Evolutionary conservation across 2,797 vertebrate genomes (phyloP).

Genomic region (Gymnocypris eckloni): DNA sequence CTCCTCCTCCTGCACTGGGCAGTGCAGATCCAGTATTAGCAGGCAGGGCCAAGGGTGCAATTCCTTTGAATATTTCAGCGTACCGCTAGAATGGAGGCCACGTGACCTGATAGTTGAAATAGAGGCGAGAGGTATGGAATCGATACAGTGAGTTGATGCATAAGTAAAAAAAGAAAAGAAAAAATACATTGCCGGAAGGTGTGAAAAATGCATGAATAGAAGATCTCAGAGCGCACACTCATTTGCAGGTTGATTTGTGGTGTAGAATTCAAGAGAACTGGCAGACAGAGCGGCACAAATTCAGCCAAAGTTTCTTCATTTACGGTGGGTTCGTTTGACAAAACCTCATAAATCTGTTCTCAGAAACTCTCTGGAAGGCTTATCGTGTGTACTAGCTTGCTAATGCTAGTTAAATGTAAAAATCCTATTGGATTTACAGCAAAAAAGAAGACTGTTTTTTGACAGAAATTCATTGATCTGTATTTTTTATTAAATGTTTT

Average conservation of each 20-base stretch:
- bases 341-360: background rate
- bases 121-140: slow-evolving; percentile 71
- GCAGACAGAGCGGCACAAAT: background rate
- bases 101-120: slow-evolving; percentile 71
- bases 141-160: slow-evolving; percentile 76
- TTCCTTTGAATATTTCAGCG: slow-evolving; percentile 83
- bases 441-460: too few relatives aligned
- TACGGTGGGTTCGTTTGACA: background rate
- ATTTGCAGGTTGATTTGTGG: slow-evolving; percentile 55
- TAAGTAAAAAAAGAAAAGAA: slow-evolving; percentile 70
- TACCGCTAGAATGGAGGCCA: slow-evolving; percentile 74
- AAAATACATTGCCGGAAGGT: slow-evolving; percentile 67
- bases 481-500: too few relatives aligned
- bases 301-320: slow-evolving; percentile 13
- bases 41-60: slow-evolving; percentile 71
- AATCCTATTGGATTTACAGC: too few relatives aligned
- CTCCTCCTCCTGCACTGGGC: slow-evolving; percentile 48
- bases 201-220: slow-evolving; percentile 74
- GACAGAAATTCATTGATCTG: too few relatives aligned
- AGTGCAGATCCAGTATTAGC: slow-evolving; percentile 71
- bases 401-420: background rate
- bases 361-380: background rate
- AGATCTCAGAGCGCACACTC: slow-evolving; percentile 65
- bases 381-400: background rate
- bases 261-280: slow-evolving; percentile 38